Base-by-base conservation (phyloP, 1,140 invertebrate genomes). In the Capitella teleta region DNA sequence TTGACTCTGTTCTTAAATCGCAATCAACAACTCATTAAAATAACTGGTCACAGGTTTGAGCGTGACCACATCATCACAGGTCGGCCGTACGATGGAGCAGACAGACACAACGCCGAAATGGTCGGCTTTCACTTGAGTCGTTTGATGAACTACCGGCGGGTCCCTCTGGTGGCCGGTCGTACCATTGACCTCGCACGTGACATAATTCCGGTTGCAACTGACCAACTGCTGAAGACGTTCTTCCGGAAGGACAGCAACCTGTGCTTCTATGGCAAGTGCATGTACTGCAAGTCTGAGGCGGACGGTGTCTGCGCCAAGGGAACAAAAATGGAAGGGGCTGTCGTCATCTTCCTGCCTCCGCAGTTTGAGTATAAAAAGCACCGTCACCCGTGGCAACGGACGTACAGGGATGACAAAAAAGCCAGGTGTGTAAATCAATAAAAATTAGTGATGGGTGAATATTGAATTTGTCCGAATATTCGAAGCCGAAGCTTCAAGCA, bases 101-200 rank as follows among this genome's bases (percentile, higher is more conserved):
- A 96, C 69, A 75, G 90, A 10, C 87, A 93, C 63, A 86, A 86
- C 70, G 87, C 86, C n/a, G 91, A 96, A 78, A 83, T 94, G n/a
- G 82, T 86, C 58, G 85, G 85, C n/a, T 94, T 93, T 73, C 87
- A 92, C 73, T 74, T 94, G 51, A 84, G 83, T 41, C 80, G 71
- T 71, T 70, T 92, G 19, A 68, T 95, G 16, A 81, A 83, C 47
- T 76, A 90, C 46, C 78, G 82, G 57, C 79, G 83, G 72, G 82
- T 82, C 25, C 86, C 89, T 1, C 75, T 92, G 36, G 81, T 81
- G 26, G 81, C 83, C 24, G 85, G 86, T 40, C 75, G 89, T 58
- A 80, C 75, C 63, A 73, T 96, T 10, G 79, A 87, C 68, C 63
- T 93, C 2, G 75, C 77, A 38, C 75, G 74, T 55, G 87, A 93